Evolutionary conservation across 2,113 vertebrate genomes (phyloP).

Genomic region (Xiphophorus couchianus): DNA sequence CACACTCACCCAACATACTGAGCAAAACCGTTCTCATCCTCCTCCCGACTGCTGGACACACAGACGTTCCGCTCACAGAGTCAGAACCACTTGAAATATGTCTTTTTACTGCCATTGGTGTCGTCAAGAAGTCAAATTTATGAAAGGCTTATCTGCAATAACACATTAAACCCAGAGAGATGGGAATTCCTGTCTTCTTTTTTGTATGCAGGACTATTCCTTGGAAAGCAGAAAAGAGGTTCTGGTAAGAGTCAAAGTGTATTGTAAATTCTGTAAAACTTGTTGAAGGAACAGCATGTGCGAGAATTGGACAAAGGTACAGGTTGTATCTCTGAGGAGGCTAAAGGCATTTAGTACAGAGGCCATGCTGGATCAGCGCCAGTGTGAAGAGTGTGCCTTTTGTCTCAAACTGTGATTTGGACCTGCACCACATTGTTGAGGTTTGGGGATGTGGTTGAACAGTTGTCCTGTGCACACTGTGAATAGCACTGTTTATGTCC

Average conservation of each 20-base stretch:
- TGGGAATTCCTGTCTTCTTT: conserved; percentile 49
- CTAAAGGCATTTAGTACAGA: conserved; percentile 37
- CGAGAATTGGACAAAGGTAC: conserved; percentile 32
- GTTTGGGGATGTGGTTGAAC: conserved; percentile 42
- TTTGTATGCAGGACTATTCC: conserved; percentile 44
- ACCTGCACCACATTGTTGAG: conserved; percentile 62
- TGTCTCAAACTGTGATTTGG: conserved; percentile 65
- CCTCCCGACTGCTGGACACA: conserved; percentile 48
- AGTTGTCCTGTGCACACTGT: conserved; percentile 38
- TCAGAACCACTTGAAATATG: conserved; percentile 50
- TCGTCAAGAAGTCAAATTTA: conserved; percentile 71
- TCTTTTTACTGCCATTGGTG: conserved; percentile 54
- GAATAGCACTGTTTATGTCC: conserved; percentile 24
- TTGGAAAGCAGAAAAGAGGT: conserved; percentile 45
- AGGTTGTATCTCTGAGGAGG: conserved; percentile 38
- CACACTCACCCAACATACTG: conserved; percentile 23
- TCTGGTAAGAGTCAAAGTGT: conserved; percentile 43
- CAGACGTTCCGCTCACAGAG: conserved; percentile 39
- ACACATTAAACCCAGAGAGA: conserved; percentile 63
- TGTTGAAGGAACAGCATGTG: conserved; percentile 36
- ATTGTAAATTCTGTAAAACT: conserved; percentile 56
- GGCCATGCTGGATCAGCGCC: conserved; percentile 45
- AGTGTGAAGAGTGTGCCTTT: conserved; percentile 57
- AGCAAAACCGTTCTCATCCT: conserved; percentile 17
- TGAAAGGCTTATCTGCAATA: conserved; percentile 67